A percentile compares a stretch with the other conserved stretches of the same genome.
Evolutionary conservation across 2,113 vertebrate species (phyloP).

Genomic region (Sus scrofa): DNA sequence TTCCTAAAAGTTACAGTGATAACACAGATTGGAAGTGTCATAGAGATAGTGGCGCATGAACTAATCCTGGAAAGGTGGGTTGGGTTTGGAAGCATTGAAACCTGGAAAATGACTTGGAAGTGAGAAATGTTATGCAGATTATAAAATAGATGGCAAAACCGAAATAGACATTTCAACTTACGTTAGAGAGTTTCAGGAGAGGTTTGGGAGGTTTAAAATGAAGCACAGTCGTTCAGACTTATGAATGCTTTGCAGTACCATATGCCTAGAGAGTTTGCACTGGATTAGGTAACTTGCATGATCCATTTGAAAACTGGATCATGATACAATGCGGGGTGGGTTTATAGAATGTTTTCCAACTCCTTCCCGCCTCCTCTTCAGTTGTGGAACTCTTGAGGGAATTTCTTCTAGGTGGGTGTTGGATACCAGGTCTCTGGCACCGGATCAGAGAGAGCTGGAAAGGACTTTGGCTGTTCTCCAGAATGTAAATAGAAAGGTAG

Average conservation of each 20-base stretch:
- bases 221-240: not conserved
- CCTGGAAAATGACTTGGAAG: not conserved
- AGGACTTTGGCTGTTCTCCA: constrained; percentile 75
- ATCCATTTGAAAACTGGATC: not conserved
- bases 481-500: constrained; percentile 80
- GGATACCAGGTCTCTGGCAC: constrained; percentile 73
- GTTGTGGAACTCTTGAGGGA: constrained; percentile 43
- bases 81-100: not conserved
- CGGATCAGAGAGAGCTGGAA: constrained; percentile 68
- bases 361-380: not conserved
- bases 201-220: not conserved
- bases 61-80: not conserved
- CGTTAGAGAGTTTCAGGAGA: not conserved
- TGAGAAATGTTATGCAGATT: not conserved
- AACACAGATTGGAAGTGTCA: not conserved
- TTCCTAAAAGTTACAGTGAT: not conserved
- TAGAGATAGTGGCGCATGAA: not conserved
- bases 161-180: not conserved
- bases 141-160: not conserved
- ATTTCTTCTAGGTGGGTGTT: constrained; percentile 69
- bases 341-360: not conserved
- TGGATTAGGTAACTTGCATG: not conserved
- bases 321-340: not conserved
- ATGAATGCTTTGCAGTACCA: not conserved
- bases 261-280: not conserved